phyloP scores from a whole-genome alignment of 2,113 vertebrate species.

The Morone chrysops region DNA sequence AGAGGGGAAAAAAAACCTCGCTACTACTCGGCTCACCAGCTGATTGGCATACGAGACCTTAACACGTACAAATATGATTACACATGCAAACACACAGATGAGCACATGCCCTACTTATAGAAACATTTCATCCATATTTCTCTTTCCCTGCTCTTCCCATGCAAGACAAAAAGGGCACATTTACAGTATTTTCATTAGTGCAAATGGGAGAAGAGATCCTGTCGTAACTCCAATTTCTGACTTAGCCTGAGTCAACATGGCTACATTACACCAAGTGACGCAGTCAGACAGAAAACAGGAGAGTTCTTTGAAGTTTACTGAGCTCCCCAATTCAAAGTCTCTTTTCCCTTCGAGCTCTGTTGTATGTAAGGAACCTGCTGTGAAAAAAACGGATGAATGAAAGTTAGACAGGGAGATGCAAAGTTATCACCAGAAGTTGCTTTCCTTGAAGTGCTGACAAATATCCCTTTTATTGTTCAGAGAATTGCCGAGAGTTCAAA shows the following conservation, averaged over 20 bases:
- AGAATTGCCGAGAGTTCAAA: conserved; percentile 12
- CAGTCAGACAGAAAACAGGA: neutral
- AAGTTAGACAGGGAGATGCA: conserved; percentile 9
- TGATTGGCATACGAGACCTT: conserved; percentile 5
- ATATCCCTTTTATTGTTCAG: conserved; percentile 2
- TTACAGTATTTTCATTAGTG: no score
- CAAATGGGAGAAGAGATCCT: neutral
- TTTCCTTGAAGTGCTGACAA: conserved; percentile 8
- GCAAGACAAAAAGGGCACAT: neutral
- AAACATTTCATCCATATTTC: neutral
- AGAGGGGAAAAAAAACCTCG: conserved; percentile 30
- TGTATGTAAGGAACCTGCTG: neutral
- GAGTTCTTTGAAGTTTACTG: neutral
- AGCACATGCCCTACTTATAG: neutral
- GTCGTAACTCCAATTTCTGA: neutral
- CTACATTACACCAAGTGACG: neutral
- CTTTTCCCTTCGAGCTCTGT: neutral
- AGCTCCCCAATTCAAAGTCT: neutral
- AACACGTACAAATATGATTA: neutral
- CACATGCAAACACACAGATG: neutral
- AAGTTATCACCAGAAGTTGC: neutral
- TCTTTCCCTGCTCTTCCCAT: neutral
- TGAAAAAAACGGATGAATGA: neutral
- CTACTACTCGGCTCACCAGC: neutral
- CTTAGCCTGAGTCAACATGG: neutral